Percentiles rank a stretch among this genome's conserved stretches.
Conservation (phyloP, 2,113 vertebrate species). For the Gambusia holbrooki region DNA sequence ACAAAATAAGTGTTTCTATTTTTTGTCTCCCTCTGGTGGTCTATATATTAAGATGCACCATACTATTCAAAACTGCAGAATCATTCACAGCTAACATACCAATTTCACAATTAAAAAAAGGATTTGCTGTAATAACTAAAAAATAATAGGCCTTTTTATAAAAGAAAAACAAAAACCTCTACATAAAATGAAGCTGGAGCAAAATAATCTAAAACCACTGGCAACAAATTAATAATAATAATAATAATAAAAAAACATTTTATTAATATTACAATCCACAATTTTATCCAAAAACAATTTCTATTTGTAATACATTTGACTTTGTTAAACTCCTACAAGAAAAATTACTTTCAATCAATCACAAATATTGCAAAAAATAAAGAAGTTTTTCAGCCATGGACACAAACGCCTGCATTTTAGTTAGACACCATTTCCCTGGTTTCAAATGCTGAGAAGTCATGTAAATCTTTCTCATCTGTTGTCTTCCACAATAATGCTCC, state of each 20-base stretch:
- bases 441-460: not conserved
- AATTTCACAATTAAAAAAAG: too few species aligned
- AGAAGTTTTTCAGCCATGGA: not conserved
- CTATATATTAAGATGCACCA: not conserved
- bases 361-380: not conserved
- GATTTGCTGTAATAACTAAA: too few species aligned
- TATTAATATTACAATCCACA: not conserved
- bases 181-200: too few species aligned
- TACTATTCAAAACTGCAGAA: not conserved
- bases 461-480: conserved; percentile 77
- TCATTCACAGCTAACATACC: too few species aligned
- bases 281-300: not conserved
- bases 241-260: not conserved
- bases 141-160: too few species aligned
- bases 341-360: not conserved
- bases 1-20: too few species aligned
- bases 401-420: conserved; percentile 2
- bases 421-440: not conserved
- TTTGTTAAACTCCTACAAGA: not conserved
- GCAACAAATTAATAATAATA: not conserved
- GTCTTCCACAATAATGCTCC: conserved; percentile 92
- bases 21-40: conserved; percentile 48
- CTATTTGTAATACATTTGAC: not conserved
- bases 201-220: not conserved
- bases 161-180: too few species aligned